Evolutionary conservation across 2,888 invertebrate species (phyloP).

Genomic region (Capitulum mitella): DNA sequence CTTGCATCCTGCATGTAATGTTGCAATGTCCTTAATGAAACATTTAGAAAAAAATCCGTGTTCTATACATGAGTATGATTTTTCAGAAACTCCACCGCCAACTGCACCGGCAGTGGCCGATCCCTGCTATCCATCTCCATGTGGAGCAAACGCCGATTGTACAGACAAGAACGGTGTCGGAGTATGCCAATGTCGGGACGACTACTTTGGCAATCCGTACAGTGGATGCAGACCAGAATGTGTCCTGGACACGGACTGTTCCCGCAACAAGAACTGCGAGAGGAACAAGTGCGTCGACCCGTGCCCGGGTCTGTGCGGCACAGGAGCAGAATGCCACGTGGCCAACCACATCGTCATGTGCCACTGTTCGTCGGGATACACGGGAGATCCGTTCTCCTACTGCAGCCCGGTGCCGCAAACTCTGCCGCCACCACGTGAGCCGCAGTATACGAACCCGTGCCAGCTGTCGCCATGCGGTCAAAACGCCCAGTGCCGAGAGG

Average conservation of each 20-base stretch:
- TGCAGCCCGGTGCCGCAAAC: conserved; percentile 42
- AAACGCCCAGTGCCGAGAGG: conserved; percentile 50
- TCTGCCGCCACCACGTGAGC: not conserved
- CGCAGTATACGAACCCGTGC: conserved; percentile 27
- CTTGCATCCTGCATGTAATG: too few relatives aligned
- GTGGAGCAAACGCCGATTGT: conserved; percentile 8
- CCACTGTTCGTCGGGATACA: conserved; percentile 59
- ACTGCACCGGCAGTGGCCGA: conserved; percentile 29
- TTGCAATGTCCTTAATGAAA: too few relatives aligned
- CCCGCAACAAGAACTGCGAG: conserved; percentile 59
- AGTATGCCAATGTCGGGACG: not conserved
- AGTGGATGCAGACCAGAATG: conserved; percentile 68
- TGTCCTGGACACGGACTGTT: conserved; percentile 65
- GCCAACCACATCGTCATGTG: conserved; percentile 70
- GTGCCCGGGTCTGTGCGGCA: conserved; percentile 73
- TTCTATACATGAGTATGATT: not conserved
- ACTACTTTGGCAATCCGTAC: conserved; percentile 48
- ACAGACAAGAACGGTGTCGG: not conserved
- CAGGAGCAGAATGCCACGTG: conserved; percentile 62
- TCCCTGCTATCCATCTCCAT: not conserved
- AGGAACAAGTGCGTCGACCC: conserved; percentile 41
- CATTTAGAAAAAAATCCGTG: too few relatives aligned
- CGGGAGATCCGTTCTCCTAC: conserved; percentile 59
- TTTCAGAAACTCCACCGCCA: conserved; percentile 34
- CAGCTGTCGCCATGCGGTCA: conserved; percentile 49